Base-by-base conservation (phyloP, 2,797 vertebrate species). In the Lutjanus campechanus region DNA sequence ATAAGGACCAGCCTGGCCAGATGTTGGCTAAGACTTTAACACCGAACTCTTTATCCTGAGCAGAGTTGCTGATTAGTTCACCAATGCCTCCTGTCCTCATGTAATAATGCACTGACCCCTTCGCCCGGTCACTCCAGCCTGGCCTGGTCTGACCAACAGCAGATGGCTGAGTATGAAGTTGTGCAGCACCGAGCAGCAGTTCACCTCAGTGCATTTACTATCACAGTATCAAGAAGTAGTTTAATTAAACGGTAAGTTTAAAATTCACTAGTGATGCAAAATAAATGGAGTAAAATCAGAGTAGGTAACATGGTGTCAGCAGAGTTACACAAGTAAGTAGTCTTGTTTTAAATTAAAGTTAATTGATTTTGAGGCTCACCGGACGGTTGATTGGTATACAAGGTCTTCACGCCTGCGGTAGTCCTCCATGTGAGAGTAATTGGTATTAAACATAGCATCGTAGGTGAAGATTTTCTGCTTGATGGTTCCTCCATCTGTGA, bases 391-490 rank as follows among this genome's bases (percentile, higher is more conserved):
- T 89, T 99, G 98, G 82, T 99, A 99, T 29, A 99, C 97, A 17
- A 99, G 95, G 73, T 99, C 98, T 79, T 99, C 98, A 17, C 98
- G 92, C 88, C 96, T 96, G 77, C 97, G 96, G 82, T 98, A 98
- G 83, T 97, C 98, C 92, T 99, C 98, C 97, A 99, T 98, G 91
- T 99, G 98, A 0, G 98, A 99, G 92, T 97, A 98, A 89, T 99
- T 99, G 93, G 98, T 99, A 89, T 98, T 99, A 91, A 99, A 99
- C 98, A 99, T 99, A 81, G 98, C 98, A 41, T 99, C 98, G 0
- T 99, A 99, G 56, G 98, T 99, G 91, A 99, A 99, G 84, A 99
- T 97, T 94, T 99, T 99, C 96, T 99, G 98, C 87, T 98, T 99
- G 94, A 99, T 98, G 88, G 97, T 98, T 58, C 98, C 98, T 0